Percentiles rank a stretch among this genome's conserved stretches.
These are phyloP conservation scores for Diabrotica undecimpunctata DNA, from an alignment of 1,140 invertebrate species.

Conservation along the genomic window DNA sequence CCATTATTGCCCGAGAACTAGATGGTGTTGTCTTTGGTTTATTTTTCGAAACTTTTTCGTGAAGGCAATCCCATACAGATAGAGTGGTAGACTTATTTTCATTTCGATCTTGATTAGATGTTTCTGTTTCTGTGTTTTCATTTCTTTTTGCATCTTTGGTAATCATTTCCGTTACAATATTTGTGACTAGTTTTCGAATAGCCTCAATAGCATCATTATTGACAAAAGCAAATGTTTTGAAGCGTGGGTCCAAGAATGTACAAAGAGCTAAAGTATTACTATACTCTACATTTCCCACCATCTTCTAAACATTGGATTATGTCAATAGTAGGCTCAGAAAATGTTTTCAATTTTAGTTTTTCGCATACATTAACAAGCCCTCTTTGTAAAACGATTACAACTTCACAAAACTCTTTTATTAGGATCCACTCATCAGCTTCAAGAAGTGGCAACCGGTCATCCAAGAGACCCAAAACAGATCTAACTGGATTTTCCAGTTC, in stretches of 20 bases:
- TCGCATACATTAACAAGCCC: conserved; percentile 13
- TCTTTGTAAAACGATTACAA: conserved; percentile 27
- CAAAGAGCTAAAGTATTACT: conserved; percentile 25
- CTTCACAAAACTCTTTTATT: conserved; percentile 19
- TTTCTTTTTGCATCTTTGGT: too few relatives aligned
- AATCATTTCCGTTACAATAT: too few relatives aligned
- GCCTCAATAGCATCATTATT: too few relatives aligned
- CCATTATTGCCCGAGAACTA: conserved; percentile 8
- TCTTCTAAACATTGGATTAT: conserved; percentile 5
- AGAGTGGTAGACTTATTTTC: too few relatives aligned
- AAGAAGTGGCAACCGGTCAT: conserved; percentile 10
- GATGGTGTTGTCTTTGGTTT: too few relatives aligned
- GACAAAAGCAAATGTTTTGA: conserved; percentile 17
- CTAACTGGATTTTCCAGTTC: conserved; percentile 16
- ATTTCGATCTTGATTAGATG: too few relatives aligned
- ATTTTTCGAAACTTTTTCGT: too few relatives aligned
- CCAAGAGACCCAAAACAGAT: conserved; percentile 20
- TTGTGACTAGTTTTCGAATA: too few relatives aligned
- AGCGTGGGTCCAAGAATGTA: conserved; percentile 35
- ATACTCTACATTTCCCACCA: conserved; percentile 25
- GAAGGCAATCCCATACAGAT: too few relatives aligned
- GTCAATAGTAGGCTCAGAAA: too few relatives aligned
- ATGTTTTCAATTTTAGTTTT: conserved; percentile 1
- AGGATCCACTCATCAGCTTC: conserved; percentile 22
- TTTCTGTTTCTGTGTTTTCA: too few relatives aligned